These are phyloP conservation scores for Periphyllus acericola DNA, from an alignment of 2,888 invertebrate genomes.

Conservation along the genomic window DNA sequence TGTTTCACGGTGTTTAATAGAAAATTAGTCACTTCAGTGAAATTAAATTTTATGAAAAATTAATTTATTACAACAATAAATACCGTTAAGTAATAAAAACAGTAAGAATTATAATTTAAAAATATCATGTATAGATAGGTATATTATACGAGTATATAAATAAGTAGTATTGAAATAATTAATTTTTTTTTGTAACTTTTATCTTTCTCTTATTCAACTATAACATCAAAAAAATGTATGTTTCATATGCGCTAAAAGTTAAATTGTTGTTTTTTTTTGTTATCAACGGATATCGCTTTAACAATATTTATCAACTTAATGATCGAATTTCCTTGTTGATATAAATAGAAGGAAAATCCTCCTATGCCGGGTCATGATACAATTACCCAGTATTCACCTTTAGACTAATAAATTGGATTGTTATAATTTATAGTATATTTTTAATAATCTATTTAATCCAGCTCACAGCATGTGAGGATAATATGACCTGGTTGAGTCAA, in stretches of 20 bases:
- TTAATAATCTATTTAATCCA: background rate
- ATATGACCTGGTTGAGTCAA: conserved; percentile 20
- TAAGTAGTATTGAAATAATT: background rate
- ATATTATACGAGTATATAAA: too few relatives aligned
- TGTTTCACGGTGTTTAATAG: background rate
- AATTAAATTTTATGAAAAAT: background rate
- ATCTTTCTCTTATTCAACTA: too few relatives aligned
- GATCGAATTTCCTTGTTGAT: background rate
- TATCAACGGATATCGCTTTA: background rate
- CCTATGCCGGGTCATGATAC: background rate
- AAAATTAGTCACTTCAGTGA: background rate
- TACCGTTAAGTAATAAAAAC: background rate
- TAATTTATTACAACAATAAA: background rate
- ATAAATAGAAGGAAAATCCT: background rate
- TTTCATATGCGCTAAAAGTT: too few relatives aligned
- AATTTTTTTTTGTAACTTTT: too few relatives aligned
- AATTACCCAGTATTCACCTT: background rate
- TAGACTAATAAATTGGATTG: conserved; percentile 13
- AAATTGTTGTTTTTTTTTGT: background rate
- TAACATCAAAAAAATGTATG: too few relatives aligned
- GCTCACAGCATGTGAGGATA: conserved; percentile 16
- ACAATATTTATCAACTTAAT: too few relatives aligned
- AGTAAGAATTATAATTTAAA: background rate
- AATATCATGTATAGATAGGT: too few relatives aligned
- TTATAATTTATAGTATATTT: conserved; percentile 8